A percentile compares a stretch with the other conserved stretches of the same genome.
phyloP scores from a whole-genome alignment of 2,113 vertebrate genomes.

The Eublepharis macularius region DNA sequence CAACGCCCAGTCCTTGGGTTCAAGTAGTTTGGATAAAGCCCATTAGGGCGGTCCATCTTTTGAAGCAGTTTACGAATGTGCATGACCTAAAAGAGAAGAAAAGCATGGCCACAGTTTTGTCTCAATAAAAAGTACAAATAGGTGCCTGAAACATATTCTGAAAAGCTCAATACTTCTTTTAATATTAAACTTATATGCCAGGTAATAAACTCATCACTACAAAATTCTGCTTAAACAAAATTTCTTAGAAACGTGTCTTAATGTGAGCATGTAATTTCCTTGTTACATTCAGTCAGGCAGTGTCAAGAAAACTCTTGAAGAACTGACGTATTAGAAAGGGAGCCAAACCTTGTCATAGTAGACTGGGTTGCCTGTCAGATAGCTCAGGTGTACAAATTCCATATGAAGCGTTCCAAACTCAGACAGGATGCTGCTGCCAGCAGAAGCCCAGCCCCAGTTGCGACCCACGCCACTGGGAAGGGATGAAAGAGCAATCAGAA shows the following conservation, averaged over 20 bases:
- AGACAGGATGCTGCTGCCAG: constrained; percentile 96
- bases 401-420: constrained; percentile 98
- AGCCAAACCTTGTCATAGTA: constrained; percentile 93
- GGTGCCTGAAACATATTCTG: constrained; percentile 3
- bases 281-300: not conserved
- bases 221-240: not conserved
- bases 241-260: not conserved
- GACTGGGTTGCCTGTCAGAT: constrained; percentile 91
- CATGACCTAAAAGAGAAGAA: constrained; percentile 87
- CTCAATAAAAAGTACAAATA: constrained; percentile 12
- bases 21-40: constrained; percentile 98
- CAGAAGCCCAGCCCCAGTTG: constrained; percentile 99
- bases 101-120: constrained; percentile 43
- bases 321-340: not conserved
- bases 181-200: not conserved
- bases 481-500: not conserved
- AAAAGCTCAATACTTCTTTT: fast-evolving
- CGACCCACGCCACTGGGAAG: constrained; percentile 89
- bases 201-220: not conserved
- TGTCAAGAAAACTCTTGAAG: not conserved
- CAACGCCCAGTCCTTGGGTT: constrained; percentile 97
- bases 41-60: constrained; percentile 98
- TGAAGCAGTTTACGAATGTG: constrained; percentile 96
- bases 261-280: not conserved
- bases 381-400: constrained; percentile 98